Evolutionary conservation across 2,797 vertebrate species (phyloP).

Genomic region (Garrulus glandarius): DNA sequence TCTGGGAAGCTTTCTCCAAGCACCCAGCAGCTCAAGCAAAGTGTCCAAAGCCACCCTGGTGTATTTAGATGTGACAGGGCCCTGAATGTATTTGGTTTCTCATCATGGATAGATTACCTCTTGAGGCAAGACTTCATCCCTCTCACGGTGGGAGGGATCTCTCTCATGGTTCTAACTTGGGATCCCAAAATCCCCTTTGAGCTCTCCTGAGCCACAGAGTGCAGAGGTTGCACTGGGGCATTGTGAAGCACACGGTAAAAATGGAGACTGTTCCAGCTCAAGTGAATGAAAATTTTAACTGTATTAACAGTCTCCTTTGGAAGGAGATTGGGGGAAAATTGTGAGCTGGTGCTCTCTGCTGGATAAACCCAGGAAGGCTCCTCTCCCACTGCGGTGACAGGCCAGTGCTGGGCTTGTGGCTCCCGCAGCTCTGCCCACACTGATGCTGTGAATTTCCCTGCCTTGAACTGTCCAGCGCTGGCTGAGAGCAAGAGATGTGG

Average conservation of each 20-base stretch:
- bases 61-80: background rate
- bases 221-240: background rate
- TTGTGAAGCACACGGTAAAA: background rate
- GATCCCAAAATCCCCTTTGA: background rate
- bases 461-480: background rate
- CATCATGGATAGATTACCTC: background rate
- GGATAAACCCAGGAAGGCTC: background rate
- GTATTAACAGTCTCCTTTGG: background rate
- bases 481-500: background rate
- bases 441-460: background rate
- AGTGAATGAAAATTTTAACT: background rate
- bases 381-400: rapidly evolving
- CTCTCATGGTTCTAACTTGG: rapidly evolving
- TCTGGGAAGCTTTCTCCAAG: background rate
- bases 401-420: background rate
- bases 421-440: background rate
- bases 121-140: background rate
- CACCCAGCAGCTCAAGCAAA: background rate
- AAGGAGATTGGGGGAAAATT: background rate
- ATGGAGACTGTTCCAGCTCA: background rate
- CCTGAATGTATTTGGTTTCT: background rate
- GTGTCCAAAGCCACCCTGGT: background rate
- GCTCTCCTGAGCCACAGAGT: background rate
- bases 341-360: slow-evolving; percentile 54
- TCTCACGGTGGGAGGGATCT: background rate